A percentile compares a stretch with the other conserved stretches of the same genome.
Conservation (phyloP, 1,140 invertebrate genomes). For the Parasteatoda tepidariorum region DNA sequence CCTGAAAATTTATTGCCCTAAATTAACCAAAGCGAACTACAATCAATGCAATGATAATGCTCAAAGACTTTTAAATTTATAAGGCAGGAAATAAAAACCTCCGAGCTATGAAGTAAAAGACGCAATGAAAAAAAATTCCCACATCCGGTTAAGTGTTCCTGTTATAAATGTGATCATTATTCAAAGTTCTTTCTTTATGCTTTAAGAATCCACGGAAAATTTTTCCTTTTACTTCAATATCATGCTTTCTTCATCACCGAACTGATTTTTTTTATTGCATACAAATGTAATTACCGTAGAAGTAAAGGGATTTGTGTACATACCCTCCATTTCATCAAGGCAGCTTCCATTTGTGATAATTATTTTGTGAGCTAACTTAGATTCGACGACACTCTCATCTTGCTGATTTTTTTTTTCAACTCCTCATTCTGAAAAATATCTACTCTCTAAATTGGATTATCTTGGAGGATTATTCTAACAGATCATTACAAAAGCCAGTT, state of each 20-base stretch:
- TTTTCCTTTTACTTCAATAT: not conserved
- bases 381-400: constrained; percentile 15
- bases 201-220: not conserved
- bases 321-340: not conserved
- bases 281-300: constrained; percentile 40
- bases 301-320: constrained; percentile 13
- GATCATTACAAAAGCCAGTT: constrained; percentile 28
- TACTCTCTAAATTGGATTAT: constrained; percentile 45
- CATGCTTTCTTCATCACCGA: not conserved
- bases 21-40: no score
- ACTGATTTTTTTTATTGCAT: constrained; percentile 21
- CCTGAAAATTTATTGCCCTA: no score
- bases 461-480: constrained; percentile 27
- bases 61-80: no score
- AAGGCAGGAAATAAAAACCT: no score
- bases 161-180: not conserved
- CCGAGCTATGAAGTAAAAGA: no score
- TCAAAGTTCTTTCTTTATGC: not conserved
- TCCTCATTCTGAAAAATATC: constrained; percentile 35
- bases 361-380: constrained; percentile 39
- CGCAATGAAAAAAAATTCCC: no score
- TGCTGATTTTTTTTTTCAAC: constrained; percentile 21
- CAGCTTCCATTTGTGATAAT: constrained; percentile 52
- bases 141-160: not conserved
- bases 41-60: no score